phyloP scores from a whole-genome alignment of 2,797 vertebrate species.

The Thaleichthys pacificus region DNA sequence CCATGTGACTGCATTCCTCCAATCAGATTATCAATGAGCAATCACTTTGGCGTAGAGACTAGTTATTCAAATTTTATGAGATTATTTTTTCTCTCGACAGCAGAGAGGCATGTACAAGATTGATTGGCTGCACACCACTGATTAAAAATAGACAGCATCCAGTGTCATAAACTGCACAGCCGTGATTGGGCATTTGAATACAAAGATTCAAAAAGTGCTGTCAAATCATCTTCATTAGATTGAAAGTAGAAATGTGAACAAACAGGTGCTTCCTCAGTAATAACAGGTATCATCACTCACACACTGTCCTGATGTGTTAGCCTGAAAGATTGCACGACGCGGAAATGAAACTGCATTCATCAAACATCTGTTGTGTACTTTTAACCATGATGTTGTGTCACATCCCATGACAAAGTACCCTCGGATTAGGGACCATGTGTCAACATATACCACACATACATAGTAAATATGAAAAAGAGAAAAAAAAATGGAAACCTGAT shows the following conservation, averaged over 20 bases:
- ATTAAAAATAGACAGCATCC: slow-evolving; percentile 60
- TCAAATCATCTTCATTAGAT: slow-evolving; percentile 26
- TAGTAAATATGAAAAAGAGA: not conserved
- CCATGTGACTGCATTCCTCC: not conserved
- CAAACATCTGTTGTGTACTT: not conserved
- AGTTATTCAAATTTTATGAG: not conserved
- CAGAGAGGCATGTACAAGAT: slow-evolving; percentile 57
- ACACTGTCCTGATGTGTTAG: not conserved
- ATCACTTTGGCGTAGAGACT: not conserved
- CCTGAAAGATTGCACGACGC: slow-evolving; percentile 23
- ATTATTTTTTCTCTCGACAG: slow-evolving; percentile 66
- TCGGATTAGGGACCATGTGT: not conserved
- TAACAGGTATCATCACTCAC: slow-evolving; percentile 15
- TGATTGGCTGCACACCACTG: slow-evolving; percentile 64
- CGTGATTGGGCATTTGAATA: slow-evolving; percentile 61
- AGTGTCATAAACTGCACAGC: slow-evolving; percentile 43
- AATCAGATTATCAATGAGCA: not conserved
- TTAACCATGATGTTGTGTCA: not conserved
- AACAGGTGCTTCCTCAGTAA: not conserved
- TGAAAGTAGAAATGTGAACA: slow-evolving; percentile 3
- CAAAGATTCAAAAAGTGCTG: slow-evolving; percentile 31
- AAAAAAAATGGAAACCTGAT: not conserved
- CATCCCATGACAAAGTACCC: not conserved
- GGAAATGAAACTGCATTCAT: slow-evolving; percentile 28
- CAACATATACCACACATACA: not conserved